Evolutionary conservation across 2,888 invertebrate species (phyloP).

Genomic region (Embidobia sp.): DNA sequence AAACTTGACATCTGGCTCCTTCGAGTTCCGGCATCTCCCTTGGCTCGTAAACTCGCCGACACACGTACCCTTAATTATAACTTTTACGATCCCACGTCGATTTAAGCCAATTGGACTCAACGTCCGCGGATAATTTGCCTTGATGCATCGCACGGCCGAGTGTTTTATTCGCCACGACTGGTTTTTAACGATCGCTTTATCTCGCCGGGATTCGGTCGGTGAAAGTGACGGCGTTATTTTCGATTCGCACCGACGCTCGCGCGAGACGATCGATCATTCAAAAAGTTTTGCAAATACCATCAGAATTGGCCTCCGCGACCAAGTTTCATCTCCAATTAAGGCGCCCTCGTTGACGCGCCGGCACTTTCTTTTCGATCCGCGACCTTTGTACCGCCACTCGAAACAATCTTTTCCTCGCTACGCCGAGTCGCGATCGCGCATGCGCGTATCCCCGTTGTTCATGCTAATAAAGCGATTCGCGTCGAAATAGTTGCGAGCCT

Average conservation of each 20-base stretch:
- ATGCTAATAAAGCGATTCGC: conserved; percentile 52
- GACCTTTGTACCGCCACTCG: too few species aligned
- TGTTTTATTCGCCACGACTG: conserved; percentile 22
- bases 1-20: neutral
- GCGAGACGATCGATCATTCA: conserved; percentile 52
- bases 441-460: too few species aligned
- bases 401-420: too few species aligned
- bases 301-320: conserved; percentile 26
- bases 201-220: conserved; percentile 25
- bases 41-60: conserved; percentile 6
- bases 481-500: conserved; percentile 25
- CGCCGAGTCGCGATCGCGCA: too few species aligned
- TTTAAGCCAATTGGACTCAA: conserved; percentile 30
- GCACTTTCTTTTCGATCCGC: too few species aligned
- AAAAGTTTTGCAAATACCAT: conserved; percentile 53
- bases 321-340: conserved; percentile 43
- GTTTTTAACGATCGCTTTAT: conserved; percentile 37
- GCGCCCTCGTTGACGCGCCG: neutral
- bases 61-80: conserved; percentile 32
- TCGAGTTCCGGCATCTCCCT: conserved; percentile 3
- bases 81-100: conserved; percentile 23
- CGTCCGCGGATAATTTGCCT: conserved; percentile 24
- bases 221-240: conserved; percentile 46
- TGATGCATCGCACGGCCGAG: conserved; percentile 26
- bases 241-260: conserved; percentile 31